Evolutionary conservation across 2,113 vertebrate species (phyloP).

Genomic region (Raja brachyura): DNA sequence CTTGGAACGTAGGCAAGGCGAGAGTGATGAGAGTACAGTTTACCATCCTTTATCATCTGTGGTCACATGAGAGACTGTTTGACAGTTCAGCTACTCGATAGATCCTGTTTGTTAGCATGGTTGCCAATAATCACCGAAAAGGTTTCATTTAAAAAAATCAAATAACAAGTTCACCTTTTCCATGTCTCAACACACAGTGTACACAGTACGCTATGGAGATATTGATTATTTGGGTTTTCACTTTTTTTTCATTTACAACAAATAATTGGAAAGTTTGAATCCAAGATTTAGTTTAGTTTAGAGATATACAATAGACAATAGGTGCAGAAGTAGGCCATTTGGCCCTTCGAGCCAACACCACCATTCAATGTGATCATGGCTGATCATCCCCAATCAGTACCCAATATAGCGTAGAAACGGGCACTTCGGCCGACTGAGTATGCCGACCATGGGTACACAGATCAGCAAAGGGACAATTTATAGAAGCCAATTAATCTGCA

Average conservation of each 20-base stretch:
- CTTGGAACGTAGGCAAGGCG: neutral
- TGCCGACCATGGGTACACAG: too few relatives aligned
- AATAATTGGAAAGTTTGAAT: neutral
- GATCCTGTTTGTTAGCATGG: neutral
- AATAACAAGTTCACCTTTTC: neutral
- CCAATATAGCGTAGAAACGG: too few relatives aligned
- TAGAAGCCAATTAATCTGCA: too few relatives aligned
- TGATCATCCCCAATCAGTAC: too few relatives aligned
- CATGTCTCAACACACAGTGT: neutral
- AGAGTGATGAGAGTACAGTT: neutral
- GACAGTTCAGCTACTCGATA: neutral
- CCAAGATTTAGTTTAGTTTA: neutral
- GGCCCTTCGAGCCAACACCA: too few relatives aligned
- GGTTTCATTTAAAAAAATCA: neutral
- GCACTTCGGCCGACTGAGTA: too few relatives aligned
- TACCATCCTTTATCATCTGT: neutral
- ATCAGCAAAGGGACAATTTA: too few relatives aligned
- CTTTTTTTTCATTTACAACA: neutral
- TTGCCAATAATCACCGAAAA: neutral
- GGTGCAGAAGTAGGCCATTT: too few relatives aligned
- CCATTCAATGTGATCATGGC: too few relatives aligned
- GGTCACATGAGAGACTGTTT: neutral
- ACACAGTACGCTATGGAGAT: neutral
- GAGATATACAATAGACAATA: too few relatives aligned
- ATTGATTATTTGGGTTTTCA: neutral